Percentiles rank a stretch among this genome's conserved stretches.
phyloP scores from a whole-genome alignment of 2,113 vertebrate species.

The Atractosteus spatula region DNA sequence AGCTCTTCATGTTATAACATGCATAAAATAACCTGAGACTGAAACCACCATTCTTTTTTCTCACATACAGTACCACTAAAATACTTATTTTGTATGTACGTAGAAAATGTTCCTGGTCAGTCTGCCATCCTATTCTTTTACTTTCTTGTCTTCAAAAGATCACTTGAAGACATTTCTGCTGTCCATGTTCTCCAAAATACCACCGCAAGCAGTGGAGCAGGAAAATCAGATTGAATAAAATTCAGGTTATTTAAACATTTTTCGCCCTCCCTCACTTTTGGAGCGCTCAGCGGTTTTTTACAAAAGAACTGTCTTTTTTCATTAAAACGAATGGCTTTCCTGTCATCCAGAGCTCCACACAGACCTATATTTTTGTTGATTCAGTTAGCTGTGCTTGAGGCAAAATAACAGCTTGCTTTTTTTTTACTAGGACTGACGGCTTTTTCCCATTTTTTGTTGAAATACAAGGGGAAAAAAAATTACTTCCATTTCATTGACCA shows the following conservation, averaged over 20 bases:
- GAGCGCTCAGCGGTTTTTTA: constrained; percentile 63
- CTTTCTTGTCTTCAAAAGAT: constrained; percentile 15
- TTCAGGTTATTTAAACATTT: constrained; percentile 47
- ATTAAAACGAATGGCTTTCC: constrained; percentile 64
- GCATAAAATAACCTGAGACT: no score
- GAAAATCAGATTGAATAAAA: constrained; percentile 51
- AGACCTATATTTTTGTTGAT: constrained; percentile 56
- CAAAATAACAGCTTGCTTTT: constrained; percentile 72
- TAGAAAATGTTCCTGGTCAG: no score
- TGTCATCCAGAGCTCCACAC: constrained; percentile 53
- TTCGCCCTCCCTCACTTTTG: constrained; percentile 41
- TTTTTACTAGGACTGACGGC: constrained; percentile 55
- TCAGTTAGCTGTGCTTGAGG: constrained; percentile 63
- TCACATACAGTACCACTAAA: no score
- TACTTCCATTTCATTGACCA: constrained; percentile 71
- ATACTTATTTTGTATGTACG: no score
- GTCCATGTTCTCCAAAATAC: constrained; percentile 31
- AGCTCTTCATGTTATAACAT: no score
- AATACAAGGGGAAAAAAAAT: constrained; percentile 52
- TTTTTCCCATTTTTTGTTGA: constrained; percentile 58
- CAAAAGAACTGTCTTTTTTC: constrained; percentile 71
- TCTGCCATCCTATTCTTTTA: no score
- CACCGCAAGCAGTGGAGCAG: constrained; percentile 27
- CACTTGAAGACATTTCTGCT: constrained; percentile 26
- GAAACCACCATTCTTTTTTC: no score